phyloP scores from a whole-genome alignment of 1,140 invertebrate genomes.

The Drosophila pachea region DNA sequence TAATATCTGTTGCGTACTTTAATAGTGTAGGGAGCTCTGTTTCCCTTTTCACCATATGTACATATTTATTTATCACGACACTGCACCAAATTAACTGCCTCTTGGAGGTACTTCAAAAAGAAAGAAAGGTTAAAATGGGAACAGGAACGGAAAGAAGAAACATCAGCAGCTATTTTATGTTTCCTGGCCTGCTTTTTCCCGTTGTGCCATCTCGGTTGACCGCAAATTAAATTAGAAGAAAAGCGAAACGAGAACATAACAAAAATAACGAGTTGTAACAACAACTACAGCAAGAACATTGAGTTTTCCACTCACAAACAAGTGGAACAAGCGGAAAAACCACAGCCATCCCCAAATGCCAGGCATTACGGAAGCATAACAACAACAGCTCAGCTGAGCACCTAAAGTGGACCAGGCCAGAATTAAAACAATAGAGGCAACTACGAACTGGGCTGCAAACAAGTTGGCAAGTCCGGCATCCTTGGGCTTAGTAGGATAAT shows the following conservation, averaged over 20 bases:
- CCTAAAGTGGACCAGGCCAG: conserved; percentile 29
- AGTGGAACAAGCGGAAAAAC: conserved; percentile 28
- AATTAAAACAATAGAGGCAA: conserved; percentile 39
- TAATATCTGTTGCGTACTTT: too few species aligned
- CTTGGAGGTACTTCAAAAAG: not conserved
- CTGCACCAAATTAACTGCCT: conserved; percentile 37
- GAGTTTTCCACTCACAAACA: conserved; percentile 24
- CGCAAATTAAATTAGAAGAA: conserved; percentile 76
- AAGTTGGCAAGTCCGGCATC: conserved; percentile 55
- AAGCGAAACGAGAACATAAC: conserved; percentile 53
- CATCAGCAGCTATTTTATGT: conserved; percentile 33
- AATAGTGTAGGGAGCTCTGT: not conserved
- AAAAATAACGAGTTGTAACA: conserved; percentile 57
- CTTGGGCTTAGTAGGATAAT: conserved; percentile 59
- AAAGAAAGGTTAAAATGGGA: not conserved
- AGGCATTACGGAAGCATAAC: conserved; percentile 36
- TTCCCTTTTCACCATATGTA: not conserved
- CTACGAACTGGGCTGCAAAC: conserved; percentile 21
- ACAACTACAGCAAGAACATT: conserved; percentile 36
- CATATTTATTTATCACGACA: not conserved
- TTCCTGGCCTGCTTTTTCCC: conserved; percentile 24
- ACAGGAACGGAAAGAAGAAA: not conserved
- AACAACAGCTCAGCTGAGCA: conserved; percentile 17
- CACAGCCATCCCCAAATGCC: conserved; percentile 48
- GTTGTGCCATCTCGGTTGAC: conserved; percentile 68